Evolutionary conservation across 1,140 invertebrate species (phyloP).

Genomic region (Drosophila auraria): DNA sequence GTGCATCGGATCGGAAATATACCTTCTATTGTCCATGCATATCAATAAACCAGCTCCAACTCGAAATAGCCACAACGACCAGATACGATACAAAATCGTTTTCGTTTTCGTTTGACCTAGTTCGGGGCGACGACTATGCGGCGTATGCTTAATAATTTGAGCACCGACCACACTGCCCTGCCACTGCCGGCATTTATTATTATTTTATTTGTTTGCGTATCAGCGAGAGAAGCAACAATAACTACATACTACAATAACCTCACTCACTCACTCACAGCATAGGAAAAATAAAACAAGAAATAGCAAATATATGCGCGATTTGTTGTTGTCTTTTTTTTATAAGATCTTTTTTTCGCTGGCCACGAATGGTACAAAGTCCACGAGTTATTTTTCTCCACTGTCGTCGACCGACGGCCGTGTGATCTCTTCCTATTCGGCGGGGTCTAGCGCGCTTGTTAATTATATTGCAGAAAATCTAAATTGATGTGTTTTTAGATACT

Average conservation of each 20-base stretch:
- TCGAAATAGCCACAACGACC: slow-evolving; percentile 35
- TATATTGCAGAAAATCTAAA: slow-evolving; percentile 58
- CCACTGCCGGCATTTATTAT: slow-evolving; percentile 70
- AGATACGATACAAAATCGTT: slow-evolving; percentile 52
- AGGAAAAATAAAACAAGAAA: slow-evolving; percentile 35
- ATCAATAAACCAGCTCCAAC: slow-evolving; percentile 44
- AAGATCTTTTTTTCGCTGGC: slow-evolving; percentile 32
- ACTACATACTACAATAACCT: slow-evolving; percentile 5
- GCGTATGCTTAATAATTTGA: slow-evolving; percentile 63
- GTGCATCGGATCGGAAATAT: slow-evolving; percentile 20
- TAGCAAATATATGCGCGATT: slow-evolving; percentile 31
- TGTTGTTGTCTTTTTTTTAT: slow-evolving; percentile 27
- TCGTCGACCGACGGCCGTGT: slow-evolving; percentile 1
- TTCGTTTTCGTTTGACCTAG: slow-evolving; percentile 73
- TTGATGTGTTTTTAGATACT: slow-evolving; percentile 46
- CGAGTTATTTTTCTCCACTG: slow-evolving; percentile 28
- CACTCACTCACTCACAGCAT: slow-evolving; percentile 8
- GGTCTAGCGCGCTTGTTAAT: slow-evolving; percentile 32
- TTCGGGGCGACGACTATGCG: slow-evolving; percentile 52
- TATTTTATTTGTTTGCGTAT: slow-evolving; percentile 71
- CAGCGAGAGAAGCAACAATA: slow-evolving; percentile 25
- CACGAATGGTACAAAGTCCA: slow-evolving; percentile 57
- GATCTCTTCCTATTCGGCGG: slow-evolving; percentile 12
- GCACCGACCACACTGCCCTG: slow-evolving; percentile 34
- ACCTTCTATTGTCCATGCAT: slow-evolving; percentile 36